These are phyloP conservation scores for Cydia fagiglandana DNA, from an alignment of 1,140 invertebrate genomes.

Conservation along the genomic window DNA sequence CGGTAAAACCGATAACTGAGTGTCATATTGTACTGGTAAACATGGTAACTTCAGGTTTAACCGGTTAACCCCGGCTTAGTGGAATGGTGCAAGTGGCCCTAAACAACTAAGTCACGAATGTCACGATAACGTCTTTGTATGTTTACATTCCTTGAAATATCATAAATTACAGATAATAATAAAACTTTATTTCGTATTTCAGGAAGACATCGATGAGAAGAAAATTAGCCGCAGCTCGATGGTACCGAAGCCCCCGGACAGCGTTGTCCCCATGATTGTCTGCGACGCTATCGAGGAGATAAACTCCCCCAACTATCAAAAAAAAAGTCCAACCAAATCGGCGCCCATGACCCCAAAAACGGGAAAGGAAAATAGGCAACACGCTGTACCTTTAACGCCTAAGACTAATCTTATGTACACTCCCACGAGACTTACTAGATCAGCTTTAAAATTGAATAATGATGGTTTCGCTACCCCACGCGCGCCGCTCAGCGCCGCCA, in stretches of 20 bases:
- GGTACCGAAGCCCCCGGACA: constrained; percentile 44
- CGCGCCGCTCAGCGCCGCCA: constrained; percentile 59
- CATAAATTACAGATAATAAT: too few species aligned
- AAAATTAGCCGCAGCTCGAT: constrained; percentile 68
- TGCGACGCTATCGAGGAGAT: constrained; percentile 44
- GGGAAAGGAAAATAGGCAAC: constrained; percentile 65
- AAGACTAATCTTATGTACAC: constrained; percentile 57
- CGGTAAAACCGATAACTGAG: too few species aligned
- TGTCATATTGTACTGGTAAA: too few species aligned
- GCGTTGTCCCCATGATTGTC: constrained; percentile 41
- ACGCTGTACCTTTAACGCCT: constrained; percentile 49
- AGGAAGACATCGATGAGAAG: constrained; percentile 66
- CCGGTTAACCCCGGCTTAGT: too few species aligned
- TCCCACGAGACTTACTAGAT: constrained; percentile 62
- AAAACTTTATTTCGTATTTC: constrained; percentile 36
- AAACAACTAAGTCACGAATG: too few species aligned
- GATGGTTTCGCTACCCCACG: constrained; percentile 66
- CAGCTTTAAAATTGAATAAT: constrained; percentile 61
- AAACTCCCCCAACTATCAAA: constrained; percentile 47
- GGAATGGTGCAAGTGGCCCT: too few species aligned
- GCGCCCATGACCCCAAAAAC: constrained; percentile 57
- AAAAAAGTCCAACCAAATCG: constrained; percentile 53
- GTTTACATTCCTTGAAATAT: too few species aligned
- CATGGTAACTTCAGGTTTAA: too few species aligned
- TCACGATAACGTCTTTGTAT: too few species aligned